These are phyloP conservation scores for Muscicapa comitata DNA, from an alignment of 2,797 vertebrate species.

Conservation along the genomic window DNA sequence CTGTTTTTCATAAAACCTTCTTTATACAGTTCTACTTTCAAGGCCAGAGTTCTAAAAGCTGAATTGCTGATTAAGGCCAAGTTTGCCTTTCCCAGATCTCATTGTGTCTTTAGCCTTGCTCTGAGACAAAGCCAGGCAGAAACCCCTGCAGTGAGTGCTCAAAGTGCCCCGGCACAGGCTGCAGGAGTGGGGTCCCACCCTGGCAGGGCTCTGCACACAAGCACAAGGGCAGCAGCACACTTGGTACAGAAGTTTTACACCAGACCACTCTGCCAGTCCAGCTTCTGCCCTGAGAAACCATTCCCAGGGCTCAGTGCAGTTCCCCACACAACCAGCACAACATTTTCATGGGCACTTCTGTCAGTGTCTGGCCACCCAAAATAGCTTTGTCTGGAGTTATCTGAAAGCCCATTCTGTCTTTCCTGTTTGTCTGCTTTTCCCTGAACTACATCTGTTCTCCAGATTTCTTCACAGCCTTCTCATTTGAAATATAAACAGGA, in stretches of 20 bases:
- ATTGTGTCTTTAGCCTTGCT: neutral
- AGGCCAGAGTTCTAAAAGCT: neutral
- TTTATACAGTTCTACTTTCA: neutral
- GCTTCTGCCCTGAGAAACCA: neutral
- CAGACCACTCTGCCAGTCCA: neutral
- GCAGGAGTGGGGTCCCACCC: neutral
- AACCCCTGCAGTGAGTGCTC: neutral
- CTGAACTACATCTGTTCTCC: neutral
- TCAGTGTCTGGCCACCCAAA: neutral
- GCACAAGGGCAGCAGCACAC: neutral
- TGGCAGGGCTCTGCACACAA: neutral
- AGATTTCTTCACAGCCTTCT: neutral
- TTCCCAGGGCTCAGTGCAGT: neutral
- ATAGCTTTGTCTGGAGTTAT: neutral
- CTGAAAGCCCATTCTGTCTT: neutral
- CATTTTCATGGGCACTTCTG: neutral
- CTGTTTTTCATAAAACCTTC: neutral
- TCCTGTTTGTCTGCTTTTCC: neutral
- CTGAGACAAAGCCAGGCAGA: neutral
- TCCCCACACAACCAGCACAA: neutral
- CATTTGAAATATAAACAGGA: neutral
- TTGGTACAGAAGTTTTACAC: rapidly evolving
- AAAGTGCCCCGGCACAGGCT: neutral
- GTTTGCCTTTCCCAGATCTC: neutral
- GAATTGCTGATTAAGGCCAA: neutral